Percentiles rank a stretch among this genome's conserved stretches.
phyloP scores from a whole-genome alignment of 2,888 invertebrate genomes.

The Metalampra italica region DNA sequence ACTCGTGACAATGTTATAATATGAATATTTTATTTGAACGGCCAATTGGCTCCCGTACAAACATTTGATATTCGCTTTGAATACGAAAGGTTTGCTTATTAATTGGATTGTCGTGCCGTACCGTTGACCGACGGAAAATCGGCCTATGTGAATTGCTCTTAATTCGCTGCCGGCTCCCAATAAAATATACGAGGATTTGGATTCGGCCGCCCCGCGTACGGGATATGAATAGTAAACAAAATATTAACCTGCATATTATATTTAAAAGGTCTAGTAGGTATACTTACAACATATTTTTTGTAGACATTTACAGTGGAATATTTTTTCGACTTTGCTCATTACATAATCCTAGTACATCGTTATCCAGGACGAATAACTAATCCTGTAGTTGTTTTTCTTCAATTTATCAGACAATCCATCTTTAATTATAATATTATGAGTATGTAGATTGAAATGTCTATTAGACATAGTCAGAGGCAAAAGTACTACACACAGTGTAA shows the following conservation, averaged over 20 bases:
- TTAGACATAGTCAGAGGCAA: no score
- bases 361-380: no score
- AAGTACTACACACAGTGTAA: no score
- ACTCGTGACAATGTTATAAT: constrained; percentile 53
- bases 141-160: constrained; percentile 62
- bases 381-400: no score
- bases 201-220: constrained; percentile 39
- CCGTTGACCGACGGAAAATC: constrained; percentile 48
- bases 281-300: no score
- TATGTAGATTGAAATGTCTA: no score
- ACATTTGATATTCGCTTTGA: constrained; percentile 69
- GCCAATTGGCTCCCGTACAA: constrained; percentile 54
- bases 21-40: constrained; percentile 68
- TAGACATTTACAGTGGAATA: no score
- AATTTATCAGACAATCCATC: no score
- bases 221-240: constrained; percentile 49
- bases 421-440: no score
- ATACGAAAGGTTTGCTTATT: constrained; percentile 70
- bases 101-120: constrained; percentile 66
- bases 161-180: constrained; percentile 50
- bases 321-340: not conserved
- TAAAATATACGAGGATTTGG: constrained; percentile 47
- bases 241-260: constrained; percentile 15
- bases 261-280: no score
- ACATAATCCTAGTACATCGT: no score